Conservation (phyloP, 2,113 vertebrate genomes). For the Nothoprocta pentlandii region DNA sequence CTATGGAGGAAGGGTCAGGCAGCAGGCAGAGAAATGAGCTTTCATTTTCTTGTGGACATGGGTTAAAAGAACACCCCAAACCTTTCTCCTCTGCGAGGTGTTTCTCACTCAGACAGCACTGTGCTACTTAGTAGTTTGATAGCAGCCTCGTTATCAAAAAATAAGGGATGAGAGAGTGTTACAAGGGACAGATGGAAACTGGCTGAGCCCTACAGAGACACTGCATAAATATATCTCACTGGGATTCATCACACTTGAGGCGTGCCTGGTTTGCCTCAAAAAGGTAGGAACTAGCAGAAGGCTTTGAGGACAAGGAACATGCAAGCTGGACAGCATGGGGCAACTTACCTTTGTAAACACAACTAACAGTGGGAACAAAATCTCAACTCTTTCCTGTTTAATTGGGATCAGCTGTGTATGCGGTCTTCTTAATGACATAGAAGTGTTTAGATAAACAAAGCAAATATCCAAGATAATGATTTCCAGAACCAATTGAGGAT, state of each 20-base stretch:
- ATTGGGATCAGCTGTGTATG: not conserved
- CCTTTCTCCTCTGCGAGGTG: not conserved
- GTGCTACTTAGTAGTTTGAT: not conserved
- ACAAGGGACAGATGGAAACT: not conserved
- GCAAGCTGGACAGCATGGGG: not conserved
- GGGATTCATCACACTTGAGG: not conserved
- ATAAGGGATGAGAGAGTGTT: not conserved
- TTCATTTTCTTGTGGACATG: fast-evolving
- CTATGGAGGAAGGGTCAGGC: not conserved
- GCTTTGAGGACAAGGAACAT: not conserved
- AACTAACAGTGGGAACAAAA: not conserved
- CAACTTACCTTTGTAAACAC: not conserved
- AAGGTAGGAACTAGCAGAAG: not conserved
- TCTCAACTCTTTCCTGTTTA: not conserved
- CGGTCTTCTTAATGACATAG: not conserved
- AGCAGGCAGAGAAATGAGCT: not conserved
- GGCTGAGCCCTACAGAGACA: fast-evolving
- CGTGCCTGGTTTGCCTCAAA: not conserved
- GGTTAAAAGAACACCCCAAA: not conserved
- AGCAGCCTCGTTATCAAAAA: fast-evolving
- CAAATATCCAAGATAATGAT: not conserved
- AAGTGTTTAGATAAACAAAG: not conserved
- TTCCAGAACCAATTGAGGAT: not conserved
- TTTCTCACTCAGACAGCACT: not conserved
- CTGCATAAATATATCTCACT: not conserved